Conservation (phyloP, 2,113 vertebrate species). For the Piliocolobus tephrosceles region DNA sequence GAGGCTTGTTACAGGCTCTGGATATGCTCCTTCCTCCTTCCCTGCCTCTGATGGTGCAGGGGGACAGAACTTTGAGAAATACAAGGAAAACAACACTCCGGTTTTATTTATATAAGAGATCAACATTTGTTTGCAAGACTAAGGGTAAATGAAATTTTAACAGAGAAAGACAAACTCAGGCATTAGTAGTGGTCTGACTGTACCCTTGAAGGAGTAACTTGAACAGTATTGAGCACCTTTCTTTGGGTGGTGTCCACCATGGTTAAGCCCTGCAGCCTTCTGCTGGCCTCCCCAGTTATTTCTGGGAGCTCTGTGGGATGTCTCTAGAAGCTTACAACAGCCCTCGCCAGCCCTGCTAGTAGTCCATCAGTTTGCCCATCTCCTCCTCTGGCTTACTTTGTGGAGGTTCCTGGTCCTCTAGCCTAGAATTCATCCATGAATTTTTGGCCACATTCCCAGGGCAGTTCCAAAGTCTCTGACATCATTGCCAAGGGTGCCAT, state of each 20-base stretch:
- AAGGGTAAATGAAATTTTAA: background rate
- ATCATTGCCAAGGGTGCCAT: background rate
- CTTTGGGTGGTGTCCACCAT: background rate
- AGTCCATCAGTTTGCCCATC: too few species aligned
- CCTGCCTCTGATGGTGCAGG: background rate
- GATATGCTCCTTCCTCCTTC: too few species aligned
- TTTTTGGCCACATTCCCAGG: background rate
- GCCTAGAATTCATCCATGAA: background rate
- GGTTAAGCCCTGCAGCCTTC: background rate
- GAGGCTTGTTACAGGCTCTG: background rate
- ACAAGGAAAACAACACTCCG: background rate
- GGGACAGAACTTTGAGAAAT: background rate
- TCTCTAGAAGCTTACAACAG: background rate
- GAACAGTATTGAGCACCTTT: background rate
- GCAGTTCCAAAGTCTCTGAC: background rate
- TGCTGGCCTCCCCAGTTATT: background rate
- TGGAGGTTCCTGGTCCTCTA: background rate
- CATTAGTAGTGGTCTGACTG: background rate
- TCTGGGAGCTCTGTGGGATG: background rate
- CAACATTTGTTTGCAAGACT: background rate
- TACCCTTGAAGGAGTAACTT: too few species aligned
- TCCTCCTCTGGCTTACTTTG: background rate
- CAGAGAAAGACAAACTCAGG: background rate
- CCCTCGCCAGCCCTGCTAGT: fast-evolving
- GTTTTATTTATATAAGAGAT: background rate